Percentiles rank a stretch among this genome's conserved stretches.
Evolutionary conservation across 2,797 vertebrate species (phyloP).

Genomic region (Rhinogobio ventralis): DNA sequence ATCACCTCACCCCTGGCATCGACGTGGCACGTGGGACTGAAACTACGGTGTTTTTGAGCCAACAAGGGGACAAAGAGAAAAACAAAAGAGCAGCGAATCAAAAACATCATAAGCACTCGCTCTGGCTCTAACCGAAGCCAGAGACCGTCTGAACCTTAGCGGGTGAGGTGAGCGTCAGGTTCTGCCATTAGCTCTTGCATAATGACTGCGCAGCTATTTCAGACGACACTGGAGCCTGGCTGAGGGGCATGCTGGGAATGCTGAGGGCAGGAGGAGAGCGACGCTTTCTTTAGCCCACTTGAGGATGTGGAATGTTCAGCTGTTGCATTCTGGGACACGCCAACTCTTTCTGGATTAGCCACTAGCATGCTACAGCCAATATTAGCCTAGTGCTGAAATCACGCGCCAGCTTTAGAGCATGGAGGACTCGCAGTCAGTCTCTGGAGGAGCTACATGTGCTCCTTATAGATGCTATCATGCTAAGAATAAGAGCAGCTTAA

Average conservation of each 20-base stretch:
- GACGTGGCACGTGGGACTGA: slow-evolving; percentile 93
- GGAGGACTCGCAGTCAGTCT: not conserved
- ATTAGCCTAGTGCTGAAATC: slow-evolving; percentile 29
- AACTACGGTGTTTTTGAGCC: slow-evolving; percentile 78
- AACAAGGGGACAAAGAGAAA: slow-evolving; percentile 32
- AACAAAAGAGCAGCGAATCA: slow-evolving; percentile 44
- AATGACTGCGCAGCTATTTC: slow-evolving; percentile 47
- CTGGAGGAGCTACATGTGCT: too few species aligned
- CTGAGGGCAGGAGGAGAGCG: not conserved
- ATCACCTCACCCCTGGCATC: slow-evolving; percentile 79
- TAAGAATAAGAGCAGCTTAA: not conserved
- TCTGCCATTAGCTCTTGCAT: not conserved
- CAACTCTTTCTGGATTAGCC: slow-evolving; percentile 43
- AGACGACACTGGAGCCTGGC: slow-evolving; percentile 69
- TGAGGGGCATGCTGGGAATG: slow-evolving; percentile 64
- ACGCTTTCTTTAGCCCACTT: slow-evolving; percentile 73
- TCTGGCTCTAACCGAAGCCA: slow-evolving; percentile 19
- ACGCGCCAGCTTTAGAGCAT: not conserved
- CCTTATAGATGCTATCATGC: not conserved
- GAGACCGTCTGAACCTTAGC: slow-evolving; percentile 17
- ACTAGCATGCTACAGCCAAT: slow-evolving; percentile 56
- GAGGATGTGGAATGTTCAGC: slow-evolving; percentile 74
- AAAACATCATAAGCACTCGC: slow-evolving; percentile 5
- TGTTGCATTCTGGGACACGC: slow-evolving; percentile 63
- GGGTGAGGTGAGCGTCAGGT: not conserved